Evolutionary conservation across 1,140 invertebrate species (phyloP), one percentile per base, ranked within the genome.

Genomic region (Bombus affinis): DNA sequence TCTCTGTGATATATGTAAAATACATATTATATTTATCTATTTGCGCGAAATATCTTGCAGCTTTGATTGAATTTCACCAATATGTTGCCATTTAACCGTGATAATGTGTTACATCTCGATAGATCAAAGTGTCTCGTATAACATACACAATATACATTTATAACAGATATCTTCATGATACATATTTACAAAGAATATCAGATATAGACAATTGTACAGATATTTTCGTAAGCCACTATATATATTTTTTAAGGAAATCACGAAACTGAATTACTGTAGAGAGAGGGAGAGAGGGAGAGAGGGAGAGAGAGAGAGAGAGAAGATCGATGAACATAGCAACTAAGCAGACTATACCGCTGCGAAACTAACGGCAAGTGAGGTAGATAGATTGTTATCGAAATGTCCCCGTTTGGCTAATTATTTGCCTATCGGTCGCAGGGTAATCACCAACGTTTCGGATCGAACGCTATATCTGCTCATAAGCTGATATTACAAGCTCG

Each of bases 361-460:
- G 18, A 13, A 72, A 53, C 47, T 53, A 53, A 72, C 37, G 79
- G 66, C 53, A 10, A 44, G 22, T 35, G 81, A 82, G 57, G 81
- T 42, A 47, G 81, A 82, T 65, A 42, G 75, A 83, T 83, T 78
- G 82, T 83, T 70, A 78, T 78, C 74, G 82, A 78, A 78, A 66
- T 68, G 75, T 78, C 57, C 57, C 6, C 57, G 47, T 70, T 57
- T 22, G 75, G 44, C 47, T 83, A 76, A 75, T 76, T 70, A 83
- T 83, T 68, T 77, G 75, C 47, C 75, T 78, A 83, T 83, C 82
- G 53, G 65, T 78, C 82, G 75, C 44, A 39, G 44, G 47, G 44
- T 83, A 78, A 83, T 83, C 75, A 70, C 72, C 72, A 37, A 57
- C 75, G 37, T 83, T 70, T 35, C 35, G 22, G 13, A 78, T 78